Evolutionary conservation across 2,888 invertebrate species (phyloP).

Genomic region (Zele albiditarsus): DNA sequence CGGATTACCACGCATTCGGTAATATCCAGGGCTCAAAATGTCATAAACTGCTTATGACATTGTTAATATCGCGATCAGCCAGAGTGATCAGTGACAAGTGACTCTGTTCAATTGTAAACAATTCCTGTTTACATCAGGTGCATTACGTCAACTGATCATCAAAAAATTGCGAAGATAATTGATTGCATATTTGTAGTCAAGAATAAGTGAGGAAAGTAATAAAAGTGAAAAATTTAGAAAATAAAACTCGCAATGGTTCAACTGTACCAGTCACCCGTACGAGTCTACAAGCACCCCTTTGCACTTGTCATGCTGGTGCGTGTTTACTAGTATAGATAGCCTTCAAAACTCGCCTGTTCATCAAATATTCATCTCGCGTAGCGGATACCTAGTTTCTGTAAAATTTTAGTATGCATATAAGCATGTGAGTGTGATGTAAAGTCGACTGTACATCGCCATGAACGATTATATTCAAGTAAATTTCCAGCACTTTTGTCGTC

Average conservation of each 20-base stretch:
- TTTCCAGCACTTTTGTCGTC: not conserved
- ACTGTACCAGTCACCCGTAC: conserved; percentile 94
- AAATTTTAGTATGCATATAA: conserved; percentile 29
- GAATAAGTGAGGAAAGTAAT: conserved; percentile 24
- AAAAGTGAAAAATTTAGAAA: conserved; percentile 57
- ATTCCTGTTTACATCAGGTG: too few species aligned
- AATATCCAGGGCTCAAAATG: too few species aligned
- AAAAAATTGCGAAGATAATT: not conserved
- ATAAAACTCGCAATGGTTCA: conserved; percentile 84
- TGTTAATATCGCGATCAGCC: too few species aligned
- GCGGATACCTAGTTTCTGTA: conserved; percentile 44
- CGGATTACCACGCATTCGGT: too few species aligned
- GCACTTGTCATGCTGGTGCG: conserved; percentile 97
- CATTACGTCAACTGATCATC: too few species aligned
- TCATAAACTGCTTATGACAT: too few species aligned
- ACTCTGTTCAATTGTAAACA: too few species aligned
- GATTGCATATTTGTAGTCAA: not conserved
- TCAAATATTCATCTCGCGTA: conserved; percentile 46
- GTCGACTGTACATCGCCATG: not conserved
- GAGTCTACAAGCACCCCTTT: conserved; percentile 96
- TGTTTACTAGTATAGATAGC: conserved; percentile 56
- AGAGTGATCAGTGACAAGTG: too few species aligned
- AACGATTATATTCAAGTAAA: not conserved
- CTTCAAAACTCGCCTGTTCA: conserved; percentile 43
- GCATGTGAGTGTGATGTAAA: not conserved